Evolutionary conservation across 2,888 invertebrate species (phyloP).

Genomic region (Microchrysa polita): DNA sequence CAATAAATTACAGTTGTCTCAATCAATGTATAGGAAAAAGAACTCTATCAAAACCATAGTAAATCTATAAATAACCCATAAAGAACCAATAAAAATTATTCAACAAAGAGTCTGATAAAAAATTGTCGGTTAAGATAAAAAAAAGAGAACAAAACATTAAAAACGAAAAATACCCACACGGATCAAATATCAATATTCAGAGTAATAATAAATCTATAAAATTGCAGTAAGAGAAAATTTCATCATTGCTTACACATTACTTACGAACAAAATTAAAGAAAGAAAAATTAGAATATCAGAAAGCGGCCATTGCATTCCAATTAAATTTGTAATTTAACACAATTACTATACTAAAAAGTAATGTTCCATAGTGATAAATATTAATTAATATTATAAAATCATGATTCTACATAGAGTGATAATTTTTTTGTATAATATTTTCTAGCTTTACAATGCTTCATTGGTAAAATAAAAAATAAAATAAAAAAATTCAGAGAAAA

Average conservation of each 20-base stretch:
- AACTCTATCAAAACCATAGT: neutral
- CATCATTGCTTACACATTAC: no score
- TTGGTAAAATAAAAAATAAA: neutral
- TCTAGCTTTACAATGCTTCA: constrained; percentile 29
- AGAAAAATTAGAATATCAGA: neutral
- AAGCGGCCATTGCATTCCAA: neutral
- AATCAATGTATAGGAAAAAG: neutral
- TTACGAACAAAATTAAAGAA: no score
- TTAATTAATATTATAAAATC: neutral
- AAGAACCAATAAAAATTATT: neutral
- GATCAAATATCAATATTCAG: no score
- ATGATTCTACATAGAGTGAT: constrained; percentile 10
- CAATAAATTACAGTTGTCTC: neutral
- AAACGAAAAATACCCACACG: no score
- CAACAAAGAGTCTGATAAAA: neutral
- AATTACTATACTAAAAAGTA: neutral
- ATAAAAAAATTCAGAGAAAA: constrained; percentile 18
- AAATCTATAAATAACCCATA: neutral
- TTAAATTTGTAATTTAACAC: neutral
- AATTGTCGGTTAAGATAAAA: neutral
- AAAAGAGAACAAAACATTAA: no score
- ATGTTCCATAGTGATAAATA: constrained; percentile 19
- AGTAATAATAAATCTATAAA: no score
- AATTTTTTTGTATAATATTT: constrained; percentile 32
- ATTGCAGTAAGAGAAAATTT: no score